Base-by-base conservation (phyloP, 2,113 vertebrate species). In the Microcebus ravelobensis region DNA sequence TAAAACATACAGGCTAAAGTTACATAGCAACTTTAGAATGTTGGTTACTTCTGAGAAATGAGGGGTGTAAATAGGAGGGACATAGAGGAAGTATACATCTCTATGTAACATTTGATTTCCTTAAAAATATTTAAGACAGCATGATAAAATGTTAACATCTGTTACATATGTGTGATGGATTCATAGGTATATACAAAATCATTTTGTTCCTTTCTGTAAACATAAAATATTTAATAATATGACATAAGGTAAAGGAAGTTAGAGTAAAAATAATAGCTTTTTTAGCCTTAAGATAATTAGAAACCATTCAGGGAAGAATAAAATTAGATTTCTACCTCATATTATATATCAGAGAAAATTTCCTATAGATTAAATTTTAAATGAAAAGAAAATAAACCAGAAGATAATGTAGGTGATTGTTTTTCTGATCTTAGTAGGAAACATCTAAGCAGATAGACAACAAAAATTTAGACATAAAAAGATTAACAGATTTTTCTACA, bases 241-340 rank as follows among this genome's bases (percentile, higher is more conserved):
- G 12, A 76, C 36, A 86, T 18, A 76, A 50, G 13, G 27, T 87
- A 71, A 90, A 84, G 42, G 68, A 94, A 88, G 13, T 73, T 52
- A 57, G 29, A 88, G 11, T 1, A 21, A n/a, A 86, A 83, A 42
- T 52, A 91, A 63, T 34, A 92, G 42, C 15, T 90, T 61, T 84
- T 65, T 95, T 82, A 97, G 55, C 17, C 27, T 94, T 95, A 50
- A 15, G 39, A 57, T 74, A 61, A 74, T 92, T 73, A 80, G n/a
- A 92, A 96, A 91, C 68, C 8, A 92, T 84, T 76, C 79, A 15
- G 42, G 12, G 27, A 93, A 95, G 34, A 70, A 76, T 93, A 82
- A 91, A 83, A 79, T 82, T 93, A 59, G 39, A 89, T 93, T 79
- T 79, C 23, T 77, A 59, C 21, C 18, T 77, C 77, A 89, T 39